Evolutionary conservation across 2,888 invertebrate genomes (phyloP).

Genomic region (Erebia ligea): DNA sequence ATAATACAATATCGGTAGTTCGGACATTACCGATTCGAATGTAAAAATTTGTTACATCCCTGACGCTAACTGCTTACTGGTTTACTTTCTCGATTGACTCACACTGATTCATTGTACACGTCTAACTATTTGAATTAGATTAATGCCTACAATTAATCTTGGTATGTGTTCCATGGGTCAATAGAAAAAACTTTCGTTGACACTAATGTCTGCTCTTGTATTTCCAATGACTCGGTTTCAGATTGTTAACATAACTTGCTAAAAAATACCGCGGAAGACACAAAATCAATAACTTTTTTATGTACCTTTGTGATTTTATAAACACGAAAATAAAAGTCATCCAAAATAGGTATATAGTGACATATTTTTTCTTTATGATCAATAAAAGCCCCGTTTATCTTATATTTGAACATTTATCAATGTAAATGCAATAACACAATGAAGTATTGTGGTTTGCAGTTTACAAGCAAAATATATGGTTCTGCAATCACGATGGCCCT

Average conservation of each 20-base stretch:
- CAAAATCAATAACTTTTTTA: background rate
- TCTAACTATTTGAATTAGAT: conserved; percentile 75
- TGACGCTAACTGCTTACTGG: conserved; percentile 62
- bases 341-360: background rate
- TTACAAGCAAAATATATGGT: conserved; percentile 48
- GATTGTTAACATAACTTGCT: background rate
- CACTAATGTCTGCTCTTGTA: conserved; percentile 25
- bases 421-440: conserved; percentile 27
- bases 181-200: conserved; percentile 47
- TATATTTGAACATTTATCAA: conserved; percentile 13
- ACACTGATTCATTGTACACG: conserved; percentile 76
- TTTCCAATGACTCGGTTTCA: conserved; percentile 1
- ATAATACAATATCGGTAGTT: conserved; percentile 2
- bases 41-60: conserved; percentile 14
- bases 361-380: conserved; percentile 2
- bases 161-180: conserved; percentile 57
- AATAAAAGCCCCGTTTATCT: background rate
- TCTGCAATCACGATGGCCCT: conserved; percentile 55
- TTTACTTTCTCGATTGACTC: conserved; percentile 83
- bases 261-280: background rate
- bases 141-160: conserved; percentile 68
- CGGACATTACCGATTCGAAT: background rate
- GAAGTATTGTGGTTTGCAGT: conserved; percentile 47
- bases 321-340: background rate
- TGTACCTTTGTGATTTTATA: background rate